A percentile compares a stretch with the other conserved stretches of the same genome.
phyloP scores from a whole-genome alignment of 1,140 invertebrate genomes.

The Cryptotermes secundus region DNA sequence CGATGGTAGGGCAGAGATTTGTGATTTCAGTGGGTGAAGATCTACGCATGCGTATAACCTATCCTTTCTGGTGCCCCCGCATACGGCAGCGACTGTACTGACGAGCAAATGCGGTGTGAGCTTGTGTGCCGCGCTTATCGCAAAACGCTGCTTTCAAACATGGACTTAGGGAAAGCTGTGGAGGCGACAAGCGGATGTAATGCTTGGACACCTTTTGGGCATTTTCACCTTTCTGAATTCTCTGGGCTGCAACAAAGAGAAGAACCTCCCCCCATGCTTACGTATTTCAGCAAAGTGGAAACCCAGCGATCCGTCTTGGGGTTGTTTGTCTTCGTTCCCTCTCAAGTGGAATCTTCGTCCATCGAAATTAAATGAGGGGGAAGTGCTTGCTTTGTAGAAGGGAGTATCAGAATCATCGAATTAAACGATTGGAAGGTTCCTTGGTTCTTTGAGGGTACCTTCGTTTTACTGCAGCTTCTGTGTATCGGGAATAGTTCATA shows the following conservation, averaged over 20 bases:
- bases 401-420: background rate
- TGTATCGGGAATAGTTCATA: too few relatives aligned
- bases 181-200: background rate
- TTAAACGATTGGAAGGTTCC: background rate
- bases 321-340: background rate
- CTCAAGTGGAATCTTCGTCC: background rate
- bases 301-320: background rate
- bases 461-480: too few relatives aligned
- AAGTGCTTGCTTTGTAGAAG: background rate
- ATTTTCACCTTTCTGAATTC: background rate
- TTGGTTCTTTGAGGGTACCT: too few relatives aligned
- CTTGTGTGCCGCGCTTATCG: too few relatives aligned
- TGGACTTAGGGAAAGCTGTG: too few relatives aligned
- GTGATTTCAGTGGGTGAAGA: too few relatives aligned
- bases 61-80: too few relatives aligned
- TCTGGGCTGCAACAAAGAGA: background rate
- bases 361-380: background rate
- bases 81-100: too few relatives aligned
- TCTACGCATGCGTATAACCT: too few relatives aligned
- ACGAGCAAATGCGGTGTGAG: too few relatives aligned
- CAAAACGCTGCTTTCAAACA: too few relatives aligned
- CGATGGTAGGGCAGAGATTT: too few relatives aligned
- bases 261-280: background rate
- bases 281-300: background rate
- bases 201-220: background rate